Conservation (phyloP, 2,888 invertebrate species). For the Atrina japonica region DNA sequence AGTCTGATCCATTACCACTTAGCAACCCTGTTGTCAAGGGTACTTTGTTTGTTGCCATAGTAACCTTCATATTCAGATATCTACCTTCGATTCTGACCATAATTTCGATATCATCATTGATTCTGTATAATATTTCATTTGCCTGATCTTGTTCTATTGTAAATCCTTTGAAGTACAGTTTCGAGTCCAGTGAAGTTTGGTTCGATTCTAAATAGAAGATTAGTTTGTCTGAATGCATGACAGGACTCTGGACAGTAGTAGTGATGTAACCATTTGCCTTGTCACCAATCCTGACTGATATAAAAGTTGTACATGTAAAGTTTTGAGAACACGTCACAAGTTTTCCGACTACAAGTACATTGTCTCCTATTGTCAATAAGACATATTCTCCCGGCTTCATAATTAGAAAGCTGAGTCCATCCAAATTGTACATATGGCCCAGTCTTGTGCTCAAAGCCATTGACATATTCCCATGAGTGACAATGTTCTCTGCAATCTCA, state of each 20-base stretch:
- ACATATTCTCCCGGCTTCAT: constrained; percentile 52
- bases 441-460: constrained; percentile 47
- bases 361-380: constrained; percentile 53
- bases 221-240: constrained; percentile 41
- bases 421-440: constrained; percentile 58
- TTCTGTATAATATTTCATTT: constrained; percentile 47
- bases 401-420: constrained; percentile 55
- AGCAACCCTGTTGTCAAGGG: constrained; percentile 53
- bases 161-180: constrained; percentile 59
- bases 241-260: constrained; percentile 52
- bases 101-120: constrained; percentile 44
- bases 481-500: constrained; percentile 48
- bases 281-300: constrained; percentile 60
- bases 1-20: constrained; percentile 47
- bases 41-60: constrained; percentile 34
- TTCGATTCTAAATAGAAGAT: constrained; percentile 50
- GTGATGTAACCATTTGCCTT: constrained; percentile 50
- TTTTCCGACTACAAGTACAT: constrained; percentile 60
- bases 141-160: constrained; percentile 45
- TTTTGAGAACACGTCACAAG: constrained; percentile 63
- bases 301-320: constrained; percentile 59
- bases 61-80: constrained; percentile 49
- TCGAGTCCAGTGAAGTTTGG: constrained; percentile 45
- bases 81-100: constrained; percentile 48
- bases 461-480: constrained; percentile 3